phyloP scores from a whole-genome alignment of 2,113 vertebrate genomes.

The Neotoma lepida region DNA sequence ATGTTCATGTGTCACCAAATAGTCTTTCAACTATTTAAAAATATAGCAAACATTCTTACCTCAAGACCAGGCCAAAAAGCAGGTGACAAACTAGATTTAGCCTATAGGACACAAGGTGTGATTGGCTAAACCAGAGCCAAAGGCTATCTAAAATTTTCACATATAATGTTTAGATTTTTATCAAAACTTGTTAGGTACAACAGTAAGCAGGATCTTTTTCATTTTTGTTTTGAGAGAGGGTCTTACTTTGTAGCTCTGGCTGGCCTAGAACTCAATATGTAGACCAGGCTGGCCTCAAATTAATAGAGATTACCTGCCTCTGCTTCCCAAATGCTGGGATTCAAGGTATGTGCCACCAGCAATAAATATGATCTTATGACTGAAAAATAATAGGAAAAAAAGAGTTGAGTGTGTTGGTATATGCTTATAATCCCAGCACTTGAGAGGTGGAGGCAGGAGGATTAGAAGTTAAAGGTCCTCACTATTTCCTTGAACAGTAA shows the following conservation, averaged over 20 bases:
- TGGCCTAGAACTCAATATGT: neutral
- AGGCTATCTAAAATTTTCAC: neutral
- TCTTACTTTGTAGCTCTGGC: neutral
- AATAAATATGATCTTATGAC: neutral
- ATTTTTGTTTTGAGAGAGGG: neutral
- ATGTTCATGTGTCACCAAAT: neutral
- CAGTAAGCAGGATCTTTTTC: neutral
- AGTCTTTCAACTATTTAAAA: conserved; percentile 19
- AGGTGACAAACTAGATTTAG: neutral
- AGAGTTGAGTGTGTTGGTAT: neutral
- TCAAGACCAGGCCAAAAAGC: neutral
- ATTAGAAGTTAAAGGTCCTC: neutral
- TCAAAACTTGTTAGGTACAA: neutral
- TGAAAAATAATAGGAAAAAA: neutral
- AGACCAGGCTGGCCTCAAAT: neutral
- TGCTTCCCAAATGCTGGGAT: neutral
- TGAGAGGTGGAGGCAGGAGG: neutral
- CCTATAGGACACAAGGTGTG: neutral
- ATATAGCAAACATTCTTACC: conserved; percentile 26
- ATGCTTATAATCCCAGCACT: no score
- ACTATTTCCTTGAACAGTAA: neutral
- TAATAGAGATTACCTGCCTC: neutral
- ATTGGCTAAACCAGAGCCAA: neutral
- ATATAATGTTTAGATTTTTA: neutral
- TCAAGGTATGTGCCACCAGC: neutral